phyloP scores from a whole-genome alignment of 2,888 invertebrate species.

The Torymus aiolomorphi region DNA sequence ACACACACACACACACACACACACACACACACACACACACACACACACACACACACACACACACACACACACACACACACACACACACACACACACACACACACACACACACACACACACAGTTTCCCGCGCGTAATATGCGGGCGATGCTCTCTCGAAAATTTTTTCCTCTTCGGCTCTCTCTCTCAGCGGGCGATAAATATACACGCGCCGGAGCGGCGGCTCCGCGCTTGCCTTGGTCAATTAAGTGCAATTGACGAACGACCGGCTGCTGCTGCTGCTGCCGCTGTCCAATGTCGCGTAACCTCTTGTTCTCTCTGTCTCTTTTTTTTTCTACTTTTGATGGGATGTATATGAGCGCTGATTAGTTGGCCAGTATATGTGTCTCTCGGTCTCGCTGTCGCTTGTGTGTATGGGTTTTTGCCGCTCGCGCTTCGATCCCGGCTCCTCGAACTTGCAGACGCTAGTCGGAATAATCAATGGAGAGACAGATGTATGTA shows the following conservation, averaged over 20 bases:
- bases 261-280: slow-evolving; percentile 60
- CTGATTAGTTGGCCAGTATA: not conserved
- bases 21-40: too few species aligned
- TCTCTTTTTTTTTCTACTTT: slow-evolving; percentile 35
- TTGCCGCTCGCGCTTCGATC: slow-evolving; percentile 19
- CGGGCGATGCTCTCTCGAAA: slow-evolving; percentile 31
- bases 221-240: slow-evolving; percentile 57
- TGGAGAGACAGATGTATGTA: not conserved
- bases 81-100: too few species aligned
- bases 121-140: slow-evolving; percentile 35
- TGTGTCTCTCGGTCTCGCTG: not conserved
- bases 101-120: too few species aligned
- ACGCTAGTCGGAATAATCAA: not conserved
- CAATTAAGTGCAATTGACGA: slow-evolving; percentile 72
- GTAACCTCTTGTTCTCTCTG: slow-evolving; percentile 57
- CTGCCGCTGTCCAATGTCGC: slow-evolving; percentile 61
- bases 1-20: too few species aligned
- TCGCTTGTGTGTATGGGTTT: not conserved
- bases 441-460: not conserved
- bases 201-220: slow-evolving; percentile 39
- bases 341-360: not conserved
- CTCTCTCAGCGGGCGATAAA: slow-evolving; percentile 22
- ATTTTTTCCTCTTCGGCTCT: slow-evolving; percentile 13
- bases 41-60: too few species aligned
- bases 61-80: too few species aligned